Conservation (phyloP, 2,888 invertebrate genomes). For the Drosophila fungiperda region DNA sequence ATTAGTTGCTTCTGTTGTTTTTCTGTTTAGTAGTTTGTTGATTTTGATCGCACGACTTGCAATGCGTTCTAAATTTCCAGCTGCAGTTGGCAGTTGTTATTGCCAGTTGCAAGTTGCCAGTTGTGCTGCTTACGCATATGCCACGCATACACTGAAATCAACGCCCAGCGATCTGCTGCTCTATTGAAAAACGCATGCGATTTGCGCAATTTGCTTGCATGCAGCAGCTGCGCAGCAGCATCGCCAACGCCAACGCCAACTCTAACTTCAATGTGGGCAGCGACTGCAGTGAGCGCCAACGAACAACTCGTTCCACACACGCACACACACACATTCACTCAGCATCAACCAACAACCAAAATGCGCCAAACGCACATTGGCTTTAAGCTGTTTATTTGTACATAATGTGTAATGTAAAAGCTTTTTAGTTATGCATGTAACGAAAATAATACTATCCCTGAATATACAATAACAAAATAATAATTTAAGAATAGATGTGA, state of each 20-base stretch:
- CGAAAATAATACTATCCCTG: background rate
- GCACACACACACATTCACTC: slow-evolving; percentile 18
- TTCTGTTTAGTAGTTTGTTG: slow-evolving; percentile 39
- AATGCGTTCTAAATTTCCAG: slow-evolving; percentile 34
- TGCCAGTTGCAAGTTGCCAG: slow-evolving; percentile 1
- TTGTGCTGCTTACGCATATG: slow-evolving; percentile 38
- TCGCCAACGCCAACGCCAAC: slow-evolving; percentile 3
- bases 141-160: slow-evolving; percentile 56
- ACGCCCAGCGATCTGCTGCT: slow-evolving; percentile 49
- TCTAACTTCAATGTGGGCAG: slow-evolving; percentile 44
- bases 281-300: slow-evolving; percentile 37
- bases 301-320: slow-evolving; percentile 68
- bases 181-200: slow-evolving; percentile 54
- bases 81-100: slow-evolving; percentile 20
- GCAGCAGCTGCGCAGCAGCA: slow-evolving; percentile 20
- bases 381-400: slow-evolving; percentile 7
- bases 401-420: background rate
- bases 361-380: slow-evolving; percentile 39
- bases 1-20: slow-evolving; percentile 27
- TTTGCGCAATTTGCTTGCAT: slow-evolving; percentile 60
- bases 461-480: background rate
- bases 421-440: background rate
- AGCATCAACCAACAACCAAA: slow-evolving; percentile 44
- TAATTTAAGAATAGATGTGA: background rate
- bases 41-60: slow-evolving; percentile 66